Evolutionary conservation across 2,797 vertebrate species (phyloP).

Genomic region (Eptatretus atami): DNA sequence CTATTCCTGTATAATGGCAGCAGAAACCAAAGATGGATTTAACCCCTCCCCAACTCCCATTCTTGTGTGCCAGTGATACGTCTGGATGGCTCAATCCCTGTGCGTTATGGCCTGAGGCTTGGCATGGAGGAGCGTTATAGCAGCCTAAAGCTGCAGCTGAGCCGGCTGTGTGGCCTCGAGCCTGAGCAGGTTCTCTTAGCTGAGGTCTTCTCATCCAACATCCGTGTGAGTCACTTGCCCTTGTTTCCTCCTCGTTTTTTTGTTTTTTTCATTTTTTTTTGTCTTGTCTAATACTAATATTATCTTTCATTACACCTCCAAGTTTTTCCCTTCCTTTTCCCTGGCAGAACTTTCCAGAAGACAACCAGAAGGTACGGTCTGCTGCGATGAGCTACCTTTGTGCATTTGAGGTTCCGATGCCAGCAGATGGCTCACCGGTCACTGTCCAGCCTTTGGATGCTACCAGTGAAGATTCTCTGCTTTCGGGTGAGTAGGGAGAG

Average conservation of each 20-base stretch:
- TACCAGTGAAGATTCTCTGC: no score
- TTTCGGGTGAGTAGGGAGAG: no score
- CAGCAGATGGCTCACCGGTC: conserved; percentile 12
- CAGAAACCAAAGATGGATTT: no score
- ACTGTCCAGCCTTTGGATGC: no score
- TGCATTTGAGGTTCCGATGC: conserved; percentile 70
- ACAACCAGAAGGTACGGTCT: conserved; percentile 83
- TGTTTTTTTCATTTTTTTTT: neutral
- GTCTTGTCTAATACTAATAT: neutral
- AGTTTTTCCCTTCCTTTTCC: neutral
- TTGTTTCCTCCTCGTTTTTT: conserved; percentile 8
- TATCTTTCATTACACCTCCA: neutral
- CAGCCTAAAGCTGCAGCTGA: conserved; percentile 73
- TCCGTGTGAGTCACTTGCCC: conserved; percentile 32
- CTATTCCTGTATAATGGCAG: no score
- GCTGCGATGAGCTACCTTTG: conserved; percentile 67
- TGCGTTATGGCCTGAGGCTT: conserved; percentile 54
- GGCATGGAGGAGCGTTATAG: conserved; percentile 98
- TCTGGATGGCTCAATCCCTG: conserved; percentile 62
- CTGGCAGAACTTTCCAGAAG: conserved; percentile 60
- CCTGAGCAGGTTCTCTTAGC: conserved; percentile 80
- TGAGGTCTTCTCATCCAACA: conserved; percentile 75
- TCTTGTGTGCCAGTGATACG: conserved; percentile 35
- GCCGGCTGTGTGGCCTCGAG: conserved; percentile 65
- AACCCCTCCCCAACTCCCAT: neutral